Base-by-base conservation (phyloP, 2,113 vertebrate genomes). In the Aptenodytes patagonicus region DNA sequence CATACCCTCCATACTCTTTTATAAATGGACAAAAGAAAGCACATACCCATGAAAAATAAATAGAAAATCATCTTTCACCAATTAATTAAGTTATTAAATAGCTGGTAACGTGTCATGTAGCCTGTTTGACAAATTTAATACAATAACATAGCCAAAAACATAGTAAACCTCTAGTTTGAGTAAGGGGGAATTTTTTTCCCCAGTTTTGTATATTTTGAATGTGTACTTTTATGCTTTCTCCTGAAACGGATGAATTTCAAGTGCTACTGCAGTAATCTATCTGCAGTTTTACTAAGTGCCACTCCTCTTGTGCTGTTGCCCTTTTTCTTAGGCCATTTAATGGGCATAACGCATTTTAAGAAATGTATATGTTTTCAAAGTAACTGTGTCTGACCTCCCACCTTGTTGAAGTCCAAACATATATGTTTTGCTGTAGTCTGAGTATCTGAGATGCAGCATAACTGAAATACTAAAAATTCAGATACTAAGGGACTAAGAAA, bases 351-450 rank as follows among this genome's bases (percentile, higher is more conserved):
- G 90, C 58, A 4, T 96, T 95, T 94, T 96, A 93, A 97, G 94
- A 97, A 97, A 97, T 92, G 88, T 96, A 83, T 97, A 97, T 95
- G 73, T 97, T 98, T 98, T 98, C 98, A 98, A 95, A 98, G 93
- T 95, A 89, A 96, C 66, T 92, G 83, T 96, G 89, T 95, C 72
- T 97, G 97, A 97, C 97, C 97, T 97, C 96, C 97, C 95, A 97
- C 97, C 87, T 97, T 55, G 87, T 28, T 4, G 46, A 95, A 97
- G 82, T 88, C 83, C 31, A 57, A 94, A 64, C 5, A 9, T 97
- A 38, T 38, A 2, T 58, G 69, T 93, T 97, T 91, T 96, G 73
- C 83, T 79, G 79, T 95, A 70, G 61, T 65, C 55, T 82, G 87
- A 95, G 70, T 92, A 71, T 82, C 68, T 91, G 71, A 93, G 62